These are phyloP conservation scores for Cinclus mexicanus DNA, from an alignment of 2,113 vertebrate genomes.

Conservation along the genomic window DNA sequence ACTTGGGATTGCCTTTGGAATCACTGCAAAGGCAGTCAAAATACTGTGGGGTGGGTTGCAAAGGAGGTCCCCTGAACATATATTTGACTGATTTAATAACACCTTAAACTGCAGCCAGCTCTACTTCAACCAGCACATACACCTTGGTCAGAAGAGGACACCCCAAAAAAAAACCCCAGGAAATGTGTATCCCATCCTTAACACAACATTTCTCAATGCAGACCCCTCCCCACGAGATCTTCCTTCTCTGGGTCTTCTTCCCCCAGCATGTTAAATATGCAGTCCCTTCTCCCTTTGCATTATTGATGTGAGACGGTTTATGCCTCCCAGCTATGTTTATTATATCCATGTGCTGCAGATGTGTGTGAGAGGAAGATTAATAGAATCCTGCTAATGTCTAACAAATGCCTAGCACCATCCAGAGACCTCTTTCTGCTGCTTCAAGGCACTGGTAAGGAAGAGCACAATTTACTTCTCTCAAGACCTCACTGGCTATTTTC, in stretches of 20 bases:
- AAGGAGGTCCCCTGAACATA: background rate
- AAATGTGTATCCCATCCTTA: background rate
- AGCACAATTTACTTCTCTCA: slow-evolving; percentile 15
- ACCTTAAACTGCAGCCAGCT: background rate
- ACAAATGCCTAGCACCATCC: slow-evolving; percentile 49
- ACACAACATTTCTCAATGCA: background rate
- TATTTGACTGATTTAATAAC: background rate
- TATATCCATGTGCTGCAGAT: slow-evolving; percentile 45
- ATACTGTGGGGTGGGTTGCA: background rate
- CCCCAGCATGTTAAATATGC: background rate
- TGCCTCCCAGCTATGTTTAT: slow-evolving; percentile 51
- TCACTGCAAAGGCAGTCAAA: background rate
- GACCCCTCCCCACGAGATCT: background rate
- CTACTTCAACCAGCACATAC: background rate
- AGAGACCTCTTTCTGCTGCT: background rate
- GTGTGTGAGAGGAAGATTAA: slow-evolving; percentile 30
- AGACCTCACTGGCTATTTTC: slow-evolving; percentile 37
- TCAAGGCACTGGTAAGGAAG: background rate
- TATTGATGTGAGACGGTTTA: background rate
- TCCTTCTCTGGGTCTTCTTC: background rate
- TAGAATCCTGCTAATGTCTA: slow-evolving; percentile 36
- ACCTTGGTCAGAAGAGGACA: background rate
- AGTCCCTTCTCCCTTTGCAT: slow-evolving; percentile 7
- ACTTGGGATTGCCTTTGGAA: background rate
- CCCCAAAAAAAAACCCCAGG: accelerated